Evolutionary conservation across 2,888 invertebrate species (phyloP).

Genomic region (Cheilosia vulpina): DNA sequence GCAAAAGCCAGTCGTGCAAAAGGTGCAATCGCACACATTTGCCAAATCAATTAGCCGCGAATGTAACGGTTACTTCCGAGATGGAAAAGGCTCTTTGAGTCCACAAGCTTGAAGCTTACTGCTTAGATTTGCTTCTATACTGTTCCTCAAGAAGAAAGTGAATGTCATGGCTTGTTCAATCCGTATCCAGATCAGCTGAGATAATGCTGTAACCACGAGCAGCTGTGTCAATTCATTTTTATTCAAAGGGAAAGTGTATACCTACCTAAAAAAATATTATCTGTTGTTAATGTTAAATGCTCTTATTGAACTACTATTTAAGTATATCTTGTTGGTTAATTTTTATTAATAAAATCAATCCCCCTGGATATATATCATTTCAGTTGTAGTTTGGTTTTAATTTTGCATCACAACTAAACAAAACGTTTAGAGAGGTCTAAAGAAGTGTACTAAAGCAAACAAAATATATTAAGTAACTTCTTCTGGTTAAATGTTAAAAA

Average conservation of each 20-base stretch:
- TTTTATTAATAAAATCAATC: slow-evolving; percentile 27
- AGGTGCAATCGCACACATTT: no score
- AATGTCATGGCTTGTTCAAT: no score
- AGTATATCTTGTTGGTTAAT: slow-evolving; percentile 15
- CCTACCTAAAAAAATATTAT: slow-evolving; percentile 2
- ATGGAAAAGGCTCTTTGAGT: no score
- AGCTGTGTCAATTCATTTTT: no score
- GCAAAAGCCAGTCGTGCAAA: no score
- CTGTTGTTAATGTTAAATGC: slow-evolving; percentile 51
- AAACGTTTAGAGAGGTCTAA: slow-evolving; percentile 1
- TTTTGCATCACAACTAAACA: slow-evolving; percentile 34
- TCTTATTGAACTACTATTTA: slow-evolving; percentile 43
- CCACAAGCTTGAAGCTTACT: no score
- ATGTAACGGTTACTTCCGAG: no score
- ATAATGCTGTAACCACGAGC: background rate
- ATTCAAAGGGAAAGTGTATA: background rate
- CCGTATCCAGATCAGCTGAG: no score
- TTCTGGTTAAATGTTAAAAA: slow-evolving; percentile 12
- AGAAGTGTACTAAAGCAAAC: slow-evolving; percentile 32
- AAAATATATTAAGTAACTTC: slow-evolving; percentile 16
- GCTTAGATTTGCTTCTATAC: no score
- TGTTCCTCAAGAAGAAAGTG: no score
- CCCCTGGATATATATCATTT: slow-evolving; percentile 21
- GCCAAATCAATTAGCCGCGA: no score
- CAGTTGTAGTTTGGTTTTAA: slow-evolving; percentile 16